Base-by-base conservation (phyloP, 2,797 vertebrate genomes). In the Lophotriccus pileatus region DNA sequence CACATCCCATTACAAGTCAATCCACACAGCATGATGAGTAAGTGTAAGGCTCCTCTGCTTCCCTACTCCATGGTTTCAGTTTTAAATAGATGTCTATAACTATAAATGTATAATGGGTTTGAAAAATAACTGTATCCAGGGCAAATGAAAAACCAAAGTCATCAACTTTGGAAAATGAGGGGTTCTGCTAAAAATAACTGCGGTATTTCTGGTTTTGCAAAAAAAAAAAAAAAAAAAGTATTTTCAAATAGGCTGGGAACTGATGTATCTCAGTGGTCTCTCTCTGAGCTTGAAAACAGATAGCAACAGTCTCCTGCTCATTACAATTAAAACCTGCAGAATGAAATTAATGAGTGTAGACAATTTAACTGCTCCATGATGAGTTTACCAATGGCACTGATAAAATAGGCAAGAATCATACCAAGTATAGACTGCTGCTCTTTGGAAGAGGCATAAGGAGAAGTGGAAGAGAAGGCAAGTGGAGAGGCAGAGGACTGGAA, bases 151-250 rank as follows among this genome's bases (percentile, higher is more conserved):
- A 96, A 90, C 55, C 63, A 88, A 88, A 93, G 90, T 79, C 84
- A 77, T 88, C 85, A 79, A n/a, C 32, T 60, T 84, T 16, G 59
- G 58, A 77, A 86, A 94, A 82, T 73, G 23, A 91, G 27, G 41
- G 46, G 50, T 73, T 94, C 73, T 79, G 59, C 77, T 94, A 88
- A 94, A 96, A 95, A 91, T 93, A 96, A 58, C 32, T 53, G n/a
- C 34, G 58, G 60, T 44, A 66, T 68, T 93, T 90, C 68, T 85
- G 49, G 49, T 91, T 96, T 92, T 84, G 66, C 58, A 72, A 78
- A 91, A 80, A 14, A 0, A 9, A 67, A 47, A 70, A n/a, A 72
- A 78, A 91, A 80, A 14, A 0, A 9, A 67, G 50, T 73, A n/a
- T 66, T 91, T 96, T 86, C 66, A 91, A 84, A 15, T 66, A 85